phyloP scores from a whole-genome alignment of 1,140 invertebrate species.

The Danaus melanippus region DNA sequence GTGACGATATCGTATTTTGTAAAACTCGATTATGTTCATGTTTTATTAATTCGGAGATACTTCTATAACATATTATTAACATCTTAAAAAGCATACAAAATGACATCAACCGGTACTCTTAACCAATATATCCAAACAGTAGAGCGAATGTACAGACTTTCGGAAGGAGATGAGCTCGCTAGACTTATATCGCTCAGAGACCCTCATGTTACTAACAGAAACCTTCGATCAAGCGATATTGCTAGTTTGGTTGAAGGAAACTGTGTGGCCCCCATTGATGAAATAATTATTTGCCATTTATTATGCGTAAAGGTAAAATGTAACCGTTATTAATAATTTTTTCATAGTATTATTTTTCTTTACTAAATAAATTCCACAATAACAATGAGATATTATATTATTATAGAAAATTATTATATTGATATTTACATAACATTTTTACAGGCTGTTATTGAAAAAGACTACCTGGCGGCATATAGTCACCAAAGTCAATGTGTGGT shows the following conservation, averaged over 20 bases:
- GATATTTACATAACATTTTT: too few relatives aligned
- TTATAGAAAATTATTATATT: too few relatives aligned
- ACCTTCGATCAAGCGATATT: constrained; percentile 79
- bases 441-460: constrained; percentile 42
- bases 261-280: constrained; percentile 83
- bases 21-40: too few relatives aligned
- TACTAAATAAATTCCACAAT: constrained; percentile 37
- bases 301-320: constrained; percentile 71
- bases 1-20: too few relatives aligned
- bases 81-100: constrained; percentile 18
- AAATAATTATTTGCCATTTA: constrained; percentile 86
- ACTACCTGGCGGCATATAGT: constrained; percentile 84
- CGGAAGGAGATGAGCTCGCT: constrained; percentile 74
- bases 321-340: too few relatives aligned
- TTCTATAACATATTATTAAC: too few relatives aligned
- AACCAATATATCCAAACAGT: constrained; percentile 67
- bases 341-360: constrained; percentile 13
- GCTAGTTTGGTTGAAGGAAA: constrained; percentile 80
- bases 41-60: too few relatives aligned
- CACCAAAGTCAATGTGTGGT: constrained; percentile 86
- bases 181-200: constrained; percentile 83
- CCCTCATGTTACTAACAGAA: constrained; percentile 80
- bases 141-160: constrained; percentile 71
- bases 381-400: too few relatives aligned
- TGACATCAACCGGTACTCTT: constrained; percentile 64